Evolutionary conservation across 2,797 vertebrate species (phyloP), one percentile per base, ranked within the genome.

Genomic region (Leptatherina wallacei): DNA sequence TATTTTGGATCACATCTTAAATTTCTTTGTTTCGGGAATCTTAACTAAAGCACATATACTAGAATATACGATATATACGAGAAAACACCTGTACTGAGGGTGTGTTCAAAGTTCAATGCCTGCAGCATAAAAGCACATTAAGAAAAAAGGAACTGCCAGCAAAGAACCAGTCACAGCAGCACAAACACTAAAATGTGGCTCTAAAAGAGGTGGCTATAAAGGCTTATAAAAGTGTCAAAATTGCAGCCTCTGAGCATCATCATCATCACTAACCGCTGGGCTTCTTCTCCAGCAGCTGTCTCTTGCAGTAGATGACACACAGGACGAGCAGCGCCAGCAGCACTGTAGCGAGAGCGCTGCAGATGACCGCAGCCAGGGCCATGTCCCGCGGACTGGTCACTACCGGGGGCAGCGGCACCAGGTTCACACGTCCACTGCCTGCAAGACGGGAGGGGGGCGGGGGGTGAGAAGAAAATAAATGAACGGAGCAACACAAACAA

Each of bases 201-300:
- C 40, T 3, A 44, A 18, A 14, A 42, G 13, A 42, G 16, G 14
- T 42, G 40, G 40, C 4, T 44, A 44, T 14, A 5, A 16, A 16
- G 38, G 38, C 13, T 40, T 40, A 14, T 12, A 38, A 38, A 40
- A 40, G 38, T 42, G n/a, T 44, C 13, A 44, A 29, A 59, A 14
- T 58, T 38, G 40, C 1, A 0, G 36, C 8, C 16, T 42, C 33
- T 59, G 10, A 40, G 33, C 7, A 35, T 35, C 33, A 16, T 42
- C 38, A 38, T 61, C 6, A 3, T 32, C 30, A 65, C 69, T 61
- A 24, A 99, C 98, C 96, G 36, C 92, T 96, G 85, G 97, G 96
- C 61, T 99, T 99, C 87, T 98, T 98, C 92, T 99, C 97, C 95
- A 98, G 94, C 64, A 99, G 96, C 85, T 99, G 98, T 54, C 97